A percentile compares a stretch with the other conserved stretches of the same genome.
Conservation (phyloP, 2,888 invertebrate species). For the Empis stercorea region DNA sequence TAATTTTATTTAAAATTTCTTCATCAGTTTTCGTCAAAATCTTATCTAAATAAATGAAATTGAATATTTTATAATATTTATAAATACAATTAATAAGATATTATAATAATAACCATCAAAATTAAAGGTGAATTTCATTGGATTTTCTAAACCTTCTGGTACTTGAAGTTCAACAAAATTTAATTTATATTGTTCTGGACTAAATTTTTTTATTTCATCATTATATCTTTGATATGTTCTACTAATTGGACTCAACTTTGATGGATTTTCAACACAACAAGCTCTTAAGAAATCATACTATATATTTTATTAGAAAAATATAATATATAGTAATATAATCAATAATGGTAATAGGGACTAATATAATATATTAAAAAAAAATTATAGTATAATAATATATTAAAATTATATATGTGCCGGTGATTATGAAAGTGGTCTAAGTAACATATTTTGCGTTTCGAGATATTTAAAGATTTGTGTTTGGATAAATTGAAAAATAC, state of each 20-base stretch:
- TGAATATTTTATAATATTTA: too few relatives aligned
- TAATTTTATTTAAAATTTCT: conserved; percentile 24
- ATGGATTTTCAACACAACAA: conserved; percentile 23
- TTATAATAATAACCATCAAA: conserved; percentile 19
- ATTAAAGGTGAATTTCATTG: conserved; percentile 24
- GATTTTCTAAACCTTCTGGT: conserved; percentile 31
- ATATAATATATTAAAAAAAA: too few relatives aligned
- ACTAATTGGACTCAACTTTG: conserved; percentile 22
- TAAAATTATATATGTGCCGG: too few relatives aligned
- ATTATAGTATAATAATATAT: too few relatives aligned
- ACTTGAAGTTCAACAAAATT: conserved; percentile 31
- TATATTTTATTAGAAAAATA: background rate
- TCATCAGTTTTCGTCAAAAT: conserved; percentile 25
- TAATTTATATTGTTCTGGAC: conserved; percentile 29
- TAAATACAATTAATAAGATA: background rate
- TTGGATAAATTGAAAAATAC: too few relatives aligned
- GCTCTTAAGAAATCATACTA: conserved; percentile 15
- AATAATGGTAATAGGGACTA: too few relatives aligned
- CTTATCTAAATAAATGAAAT: conserved; percentile 19
- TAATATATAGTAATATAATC: too few relatives aligned
- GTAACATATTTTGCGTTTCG: too few relatives aligned
- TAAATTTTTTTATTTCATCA: conserved; percentile 28
- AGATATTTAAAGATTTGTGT: too few relatives aligned
- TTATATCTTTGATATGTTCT: conserved; percentile 24
- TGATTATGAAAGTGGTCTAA: too few relatives aligned